Conservation (phyloP, 2,797 vertebrate species). For the Tokudaia muenninki region DNA sequence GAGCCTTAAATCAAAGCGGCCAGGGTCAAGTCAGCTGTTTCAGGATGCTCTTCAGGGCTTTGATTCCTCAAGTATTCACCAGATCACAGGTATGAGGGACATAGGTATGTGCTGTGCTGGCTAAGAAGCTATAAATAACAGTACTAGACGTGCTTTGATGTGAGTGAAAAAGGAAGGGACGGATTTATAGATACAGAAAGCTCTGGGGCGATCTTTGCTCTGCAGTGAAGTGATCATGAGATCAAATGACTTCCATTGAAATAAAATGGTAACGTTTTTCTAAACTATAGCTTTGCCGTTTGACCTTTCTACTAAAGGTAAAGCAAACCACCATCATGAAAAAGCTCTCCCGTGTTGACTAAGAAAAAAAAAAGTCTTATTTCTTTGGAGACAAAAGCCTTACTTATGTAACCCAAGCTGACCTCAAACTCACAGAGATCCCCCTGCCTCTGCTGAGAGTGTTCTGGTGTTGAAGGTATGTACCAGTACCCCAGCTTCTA, state of each 20-base stretch:
- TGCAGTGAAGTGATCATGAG: constrained; percentile 1
- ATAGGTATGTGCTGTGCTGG: constrained; percentile 18
- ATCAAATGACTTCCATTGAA: constrained; percentile 1
- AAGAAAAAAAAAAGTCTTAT: constrained; percentile 1
- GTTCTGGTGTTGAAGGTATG: background rate
- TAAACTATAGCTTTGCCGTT: background rate
- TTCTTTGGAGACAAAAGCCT: background rate
- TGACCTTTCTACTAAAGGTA: background rate
- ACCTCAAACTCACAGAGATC: background rate
- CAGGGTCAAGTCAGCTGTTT: constrained; percentile 79
- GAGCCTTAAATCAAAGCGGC: constrained; percentile 82
- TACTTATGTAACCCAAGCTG: background rate
- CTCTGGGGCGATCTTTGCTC: constrained; percentile 27
- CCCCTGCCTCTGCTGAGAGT: background rate
- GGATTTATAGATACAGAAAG: constrained; percentile 53
- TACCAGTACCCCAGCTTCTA: background rate
- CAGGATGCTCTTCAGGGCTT: constrained; percentile 70
- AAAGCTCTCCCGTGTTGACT: background rate
- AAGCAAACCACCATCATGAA: background rate
- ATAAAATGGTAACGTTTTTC: constrained; percentile 31
- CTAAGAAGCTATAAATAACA: constrained; percentile 65
- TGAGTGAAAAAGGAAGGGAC: constrained; percentile 34
- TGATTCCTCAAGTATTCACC: constrained; percentile 79
- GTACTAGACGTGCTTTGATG: constrained; percentile 58
- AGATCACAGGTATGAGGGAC: constrained; percentile 58